Base-by-base conservation (phyloP, 2,797 vertebrate genomes). In the Nyctibius grandis region DNA sequence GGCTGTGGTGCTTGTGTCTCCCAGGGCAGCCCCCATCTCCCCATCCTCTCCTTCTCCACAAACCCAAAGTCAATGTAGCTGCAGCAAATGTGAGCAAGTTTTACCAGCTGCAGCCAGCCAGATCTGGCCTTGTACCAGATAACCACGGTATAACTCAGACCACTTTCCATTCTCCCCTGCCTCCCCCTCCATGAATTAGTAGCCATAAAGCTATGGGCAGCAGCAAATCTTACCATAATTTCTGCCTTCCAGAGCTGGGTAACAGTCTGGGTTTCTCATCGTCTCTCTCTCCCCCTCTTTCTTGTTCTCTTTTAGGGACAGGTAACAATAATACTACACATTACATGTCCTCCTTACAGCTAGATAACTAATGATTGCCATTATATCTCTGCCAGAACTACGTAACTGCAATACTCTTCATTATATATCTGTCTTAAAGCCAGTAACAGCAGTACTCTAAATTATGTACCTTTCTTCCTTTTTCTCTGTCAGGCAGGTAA, bases 391-490 rank as follows among this genome's bases (percentile, higher is more conserved):
- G 79, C 85, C 89, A 88, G 67, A 94, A 84, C 36, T 85, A 28
- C 81, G 82, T 65, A 95, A 88, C 90, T 80, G 83, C 89, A 91
- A 48, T 79, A 64, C 73, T 94, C 78, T 85, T 85, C 85, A 57
- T 94, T 96, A 81, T 73, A 48, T 70, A 57, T 93, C 87, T 80
- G 92, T 95, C 96, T 94, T 88, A 92, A 80, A 95, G 76, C 81
- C 95, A 82, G 89, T 65, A 95, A 85, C 78, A 76, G 85, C 82
- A 91, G 74, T 88, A 77, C 82, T 85, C 74, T 81, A 69, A 94
- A 83, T 95, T 95, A 91, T 67, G 88, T 85, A 53, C 84, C 67
- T 95, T 82, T 84, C 87, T 92, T 92, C 75, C 63, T 85, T 92
- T 85, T 80, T 67, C 82, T 94, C 88, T 93, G 67, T 63, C 76